Base-by-base conservation (phyloP, 2,888 invertebrate species). In the Ophion obscuratus region DNA sequence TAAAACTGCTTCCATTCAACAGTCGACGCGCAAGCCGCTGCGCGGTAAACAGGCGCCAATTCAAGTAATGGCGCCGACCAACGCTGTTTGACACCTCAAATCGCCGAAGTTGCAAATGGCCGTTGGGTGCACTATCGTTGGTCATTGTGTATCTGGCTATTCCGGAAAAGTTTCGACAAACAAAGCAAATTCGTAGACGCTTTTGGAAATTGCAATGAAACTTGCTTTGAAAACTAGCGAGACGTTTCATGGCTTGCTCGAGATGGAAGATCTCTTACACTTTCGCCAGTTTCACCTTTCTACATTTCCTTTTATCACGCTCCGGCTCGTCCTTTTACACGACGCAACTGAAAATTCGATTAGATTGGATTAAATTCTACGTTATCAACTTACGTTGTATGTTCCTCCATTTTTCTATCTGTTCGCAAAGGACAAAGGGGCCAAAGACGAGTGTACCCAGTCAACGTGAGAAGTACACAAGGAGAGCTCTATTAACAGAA, bases 281-380 rank as follows among this genome's bases (percentile, higher is more conserved):
- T 9, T 47, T 57, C 64, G 57, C 68, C 68, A 64, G 71, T 77
- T 78, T 83, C 86, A 78, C 77, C 36, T 81, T 84, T 86, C 86
- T 44, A 81, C n/a, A 27, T 81, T 71, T 81, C 27, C 78, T 84
- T 81, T 78, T 78, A 75, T 75, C 14, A 53, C 20, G 6, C 40
- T 66, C 36, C 40, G 27, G 40, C 44, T 73, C 62, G 17, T 47
- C 61, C 24, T 74, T 81, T 62, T 74, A 64, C 81, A 14, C 67
- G 62, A 78, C 47, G 74, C 68, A 66, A 62, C 81, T 53, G 75
- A 64, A 86, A 86, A 83, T 83, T 84, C 83, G 78, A 86, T 86
- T 84, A 78, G 84, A 81, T 86, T 83, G 78, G 81, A 86, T 86
- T 86, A 86, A 84, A 86, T 86, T 86, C 84, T 75, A 79, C 80